Percentiles rank a stretch among this genome's conserved stretches.
phyloP scores from a whole-genome alignment of 2,888 invertebrate species.

The Cheilosia vernalis region DNA sequence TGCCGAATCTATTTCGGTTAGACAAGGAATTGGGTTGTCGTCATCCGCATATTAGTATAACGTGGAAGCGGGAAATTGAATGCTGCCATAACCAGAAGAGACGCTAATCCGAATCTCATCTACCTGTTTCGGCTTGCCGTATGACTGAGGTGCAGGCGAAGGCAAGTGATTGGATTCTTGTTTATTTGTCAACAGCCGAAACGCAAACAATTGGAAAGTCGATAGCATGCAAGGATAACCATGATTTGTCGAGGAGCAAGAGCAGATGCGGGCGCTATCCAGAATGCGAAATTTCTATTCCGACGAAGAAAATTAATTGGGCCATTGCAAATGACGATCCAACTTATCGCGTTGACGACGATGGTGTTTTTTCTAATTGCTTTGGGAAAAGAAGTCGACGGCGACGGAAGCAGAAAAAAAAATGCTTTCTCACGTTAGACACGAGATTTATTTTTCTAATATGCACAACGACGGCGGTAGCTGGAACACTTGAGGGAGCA shows the following conservation, averaged over 20 bases:
- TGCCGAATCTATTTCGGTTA: conserved; percentile 29
- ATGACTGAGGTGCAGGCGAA: conserved; percentile 36
- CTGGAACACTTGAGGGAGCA: conserved; percentile 46
- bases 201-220: conserved; percentile 40
- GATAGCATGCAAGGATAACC: conserved; percentile 31
- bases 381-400: conserved; percentile 54
- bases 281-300: conserved; percentile 12
- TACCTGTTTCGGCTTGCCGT: conserved; percentile 23
- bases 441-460: conserved; percentile 52
- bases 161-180: conserved; percentile 38
- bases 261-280: background rate
- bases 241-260: conserved; percentile 4
- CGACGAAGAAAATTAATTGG: conserved; percentile 58
- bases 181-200: conserved; percentile 30
- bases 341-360: conserved; percentile 68
- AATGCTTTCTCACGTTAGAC: conserved; percentile 34
- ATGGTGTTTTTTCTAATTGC: conserved; percentile 67
- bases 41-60: conserved; percentile 12
- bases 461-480: conserved; percentile 47
- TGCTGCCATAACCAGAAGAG: conserved; percentile 39
- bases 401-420: conserved; percentile 34
- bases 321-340: conserved; percentile 60
- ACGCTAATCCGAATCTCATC: background rate
- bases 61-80: conserved; percentile 45
- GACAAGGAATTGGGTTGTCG: conserved; percentile 44